Evolutionary conservation across 1,140 invertebrate species (phyloP), one percentile per base, ranked within the genome.

Genomic region (Drosophila tani): DNA sequence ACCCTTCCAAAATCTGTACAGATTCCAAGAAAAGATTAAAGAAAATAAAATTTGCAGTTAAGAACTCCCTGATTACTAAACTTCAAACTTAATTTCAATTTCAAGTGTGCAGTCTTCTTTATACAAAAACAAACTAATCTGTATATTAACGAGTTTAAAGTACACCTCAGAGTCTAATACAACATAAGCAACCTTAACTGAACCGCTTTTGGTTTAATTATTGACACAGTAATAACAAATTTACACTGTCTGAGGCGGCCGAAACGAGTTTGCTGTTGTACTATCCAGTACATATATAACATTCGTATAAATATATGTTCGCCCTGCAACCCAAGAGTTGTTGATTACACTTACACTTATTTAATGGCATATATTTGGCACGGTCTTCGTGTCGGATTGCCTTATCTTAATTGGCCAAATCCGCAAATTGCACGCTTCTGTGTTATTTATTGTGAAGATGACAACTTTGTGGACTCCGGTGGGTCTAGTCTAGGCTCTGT

Each of bases 221-320:
- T 73, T 73, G 70, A 60, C 70, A 73, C 53, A 60, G 53, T 73
- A 71, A 73, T 59, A 73, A 71, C 67, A 73, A 59, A 59, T 71
- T 41, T 59, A 56, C 47, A 73, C 45, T 35, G 51, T 56, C 68
- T 73, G 50, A 49, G 21, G 55, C 27, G n/a, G 67, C 27, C 53
- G n/a, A 73, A 73, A 73, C 70, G 15, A 27, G 70, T 73, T 73
- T 71, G 27, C 15, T 17, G 4, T 40, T 40, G 8, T 56, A 56
- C 53, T 56, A 55, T 40, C 19, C 19, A 24, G 53, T 14, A 55
- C 17, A 21, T 55, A 15, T 21, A 21, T n/a, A 19, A 32, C 1
- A 27, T 27, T 27, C 6, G 6, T 5, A 38, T 11, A 29, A n/a
- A 50, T 41, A 47, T 50, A 8, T 64, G 17, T 19, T 19, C 46